These are phyloP conservation scores for Mustelus asterias DNA, from an alignment of 2,113 vertebrate genomes.

Conservation along the genomic window DNA sequence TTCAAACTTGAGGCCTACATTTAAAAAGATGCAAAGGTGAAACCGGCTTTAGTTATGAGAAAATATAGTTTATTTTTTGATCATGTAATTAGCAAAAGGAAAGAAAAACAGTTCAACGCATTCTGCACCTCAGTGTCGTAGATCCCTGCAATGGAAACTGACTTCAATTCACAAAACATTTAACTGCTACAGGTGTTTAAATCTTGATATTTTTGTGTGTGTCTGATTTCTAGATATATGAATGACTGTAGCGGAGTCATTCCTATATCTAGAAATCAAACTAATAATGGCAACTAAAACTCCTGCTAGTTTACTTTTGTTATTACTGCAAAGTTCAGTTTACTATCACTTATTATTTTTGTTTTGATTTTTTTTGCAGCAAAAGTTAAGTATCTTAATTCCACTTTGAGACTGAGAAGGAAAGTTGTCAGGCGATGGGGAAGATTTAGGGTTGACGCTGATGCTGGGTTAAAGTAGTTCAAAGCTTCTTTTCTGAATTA, in stretches of 20 bases:
- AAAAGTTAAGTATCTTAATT: constrained; percentile 6
- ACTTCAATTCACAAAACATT: not conserved
- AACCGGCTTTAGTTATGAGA: not conserved
- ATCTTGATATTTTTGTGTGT: not conserved
- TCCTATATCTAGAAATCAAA: not conserved
- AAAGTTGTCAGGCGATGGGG: not conserved
- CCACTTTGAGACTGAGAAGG: not conserved
- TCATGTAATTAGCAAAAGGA: not conserved
- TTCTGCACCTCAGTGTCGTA: not conserved
- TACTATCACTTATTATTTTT: not conserved
- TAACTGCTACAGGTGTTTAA: not conserved
- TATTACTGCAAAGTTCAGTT: not conserved
- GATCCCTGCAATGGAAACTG: not conserved
- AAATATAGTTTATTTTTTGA: constrained; percentile 1
- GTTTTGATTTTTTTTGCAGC: not conserved
- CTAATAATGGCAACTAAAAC: not conserved
- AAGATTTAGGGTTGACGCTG: not conserved
- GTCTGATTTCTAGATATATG: not conserved
- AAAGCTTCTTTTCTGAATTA: constrained; percentile 32
- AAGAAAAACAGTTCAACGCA: not conserved
- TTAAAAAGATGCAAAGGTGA: not conserved
- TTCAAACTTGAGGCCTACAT: not conserved
- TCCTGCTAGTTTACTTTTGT: not conserved
- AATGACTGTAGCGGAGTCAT: not conserved
- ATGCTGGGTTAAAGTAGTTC: not conserved